These are phyloP conservation scores for Coracopsis vasa DNA, from an alignment of 2,113 vertebrate species.

Conservation along the genomic window DNA sequence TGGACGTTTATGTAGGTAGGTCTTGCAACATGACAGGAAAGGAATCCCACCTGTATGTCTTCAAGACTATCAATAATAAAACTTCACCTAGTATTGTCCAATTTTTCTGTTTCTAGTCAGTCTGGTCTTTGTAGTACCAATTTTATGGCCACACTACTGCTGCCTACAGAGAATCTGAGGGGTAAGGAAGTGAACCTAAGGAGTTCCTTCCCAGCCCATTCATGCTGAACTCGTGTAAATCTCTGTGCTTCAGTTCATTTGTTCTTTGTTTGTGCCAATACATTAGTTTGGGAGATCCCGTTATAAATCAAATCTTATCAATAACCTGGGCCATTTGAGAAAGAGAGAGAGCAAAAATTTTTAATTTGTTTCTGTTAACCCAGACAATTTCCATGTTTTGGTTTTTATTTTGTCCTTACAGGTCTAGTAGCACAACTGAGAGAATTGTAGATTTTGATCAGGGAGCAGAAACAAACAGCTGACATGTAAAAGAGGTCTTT, in stretches of 20 bases:
- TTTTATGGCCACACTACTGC: background rate
- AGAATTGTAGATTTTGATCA: background rate
- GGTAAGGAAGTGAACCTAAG: background rate
- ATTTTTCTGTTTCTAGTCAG: background rate
- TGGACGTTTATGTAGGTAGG: background rate
- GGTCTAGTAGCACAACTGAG: background rate
- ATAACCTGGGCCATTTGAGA: background rate
- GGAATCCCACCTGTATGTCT: background rate
- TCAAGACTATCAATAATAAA: background rate
- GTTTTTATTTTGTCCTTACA: background rate
- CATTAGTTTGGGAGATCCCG: background rate
- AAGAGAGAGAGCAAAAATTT: background rate
- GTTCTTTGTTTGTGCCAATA: background rate
- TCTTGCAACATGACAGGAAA: background rate
- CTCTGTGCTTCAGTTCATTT: background rate
- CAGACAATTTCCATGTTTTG: background rate
- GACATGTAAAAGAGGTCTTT: background rate
- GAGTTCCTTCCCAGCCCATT: background rate
- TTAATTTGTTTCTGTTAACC: background rate
- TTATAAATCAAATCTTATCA: background rate
- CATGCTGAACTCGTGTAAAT: fast-evolving
- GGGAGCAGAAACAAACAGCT: background rate
- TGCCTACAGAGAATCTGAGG: background rate
- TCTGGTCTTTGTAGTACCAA: background rate
- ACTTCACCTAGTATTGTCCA: background rate